Percentiles rank a stretch among this genome's conserved stretches.
Evolutionary conservation across 1,140 invertebrate species (phyloP).

Genomic region (Rhizoglyphus robini): DNA sequence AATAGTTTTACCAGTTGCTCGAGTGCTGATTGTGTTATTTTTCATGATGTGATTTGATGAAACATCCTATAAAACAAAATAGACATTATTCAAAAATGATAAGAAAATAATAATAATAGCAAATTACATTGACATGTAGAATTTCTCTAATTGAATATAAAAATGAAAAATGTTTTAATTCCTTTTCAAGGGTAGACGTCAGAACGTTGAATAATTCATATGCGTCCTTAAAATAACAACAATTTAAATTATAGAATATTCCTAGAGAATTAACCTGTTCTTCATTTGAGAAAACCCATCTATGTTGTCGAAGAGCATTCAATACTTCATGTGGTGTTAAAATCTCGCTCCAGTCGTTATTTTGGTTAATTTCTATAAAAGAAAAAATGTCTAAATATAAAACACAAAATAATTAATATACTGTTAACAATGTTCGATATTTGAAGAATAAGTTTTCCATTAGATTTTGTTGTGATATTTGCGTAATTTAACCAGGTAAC

Average conservation of each 20-base stretch:
- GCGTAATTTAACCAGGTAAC: conserved; percentile 56
- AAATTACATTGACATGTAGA: conserved; percentile 28
- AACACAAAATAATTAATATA: not conserved
- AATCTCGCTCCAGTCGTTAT: conserved; percentile 12
- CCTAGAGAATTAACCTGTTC: conserved; percentile 46
- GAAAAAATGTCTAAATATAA: conserved; percentile 11
- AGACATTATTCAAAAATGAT: too few species aligned
- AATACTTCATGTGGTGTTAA: conserved; percentile 56
- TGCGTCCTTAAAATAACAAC: conserved; percentile 46
- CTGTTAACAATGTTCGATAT: not conserved
- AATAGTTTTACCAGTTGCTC: conserved; percentile 28
- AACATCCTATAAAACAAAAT: not conserved
- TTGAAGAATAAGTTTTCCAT: conserved; percentile 14
- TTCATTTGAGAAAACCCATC: conserved; percentile 71
- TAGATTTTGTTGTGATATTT: conserved; percentile 19
- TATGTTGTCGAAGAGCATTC: conserved; percentile 51
- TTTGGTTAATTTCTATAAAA: conserved; percentile 33
- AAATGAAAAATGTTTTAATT: conserved; percentile 41
- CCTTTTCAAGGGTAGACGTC: conserved; percentile 68
- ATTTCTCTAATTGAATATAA: conserved; percentile 33
- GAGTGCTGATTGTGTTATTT: conserved; percentile 25
- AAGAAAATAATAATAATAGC: too few species aligned
- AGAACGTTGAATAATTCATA: conserved; percentile 79
- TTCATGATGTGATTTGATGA: conserved; percentile 21
- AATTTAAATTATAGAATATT: not conserved